Base-by-base conservation (phyloP, 2,113 vertebrate genomes). In the Spilogale gracilis region DNA sequence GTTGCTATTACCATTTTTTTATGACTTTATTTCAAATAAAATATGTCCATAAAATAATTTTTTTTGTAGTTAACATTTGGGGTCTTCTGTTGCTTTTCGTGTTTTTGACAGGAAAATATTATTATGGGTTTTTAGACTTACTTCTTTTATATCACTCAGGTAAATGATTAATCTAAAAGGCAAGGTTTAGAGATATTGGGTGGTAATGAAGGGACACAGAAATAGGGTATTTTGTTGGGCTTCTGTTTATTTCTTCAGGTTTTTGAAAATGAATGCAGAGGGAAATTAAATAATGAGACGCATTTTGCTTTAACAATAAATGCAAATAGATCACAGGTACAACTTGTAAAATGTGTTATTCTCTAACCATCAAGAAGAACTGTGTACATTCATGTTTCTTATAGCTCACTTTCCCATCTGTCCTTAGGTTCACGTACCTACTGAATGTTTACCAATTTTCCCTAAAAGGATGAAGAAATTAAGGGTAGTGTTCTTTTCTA, bases 1-100 rank as follows among this genome's bases (percentile, higher is more conserved):
- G 32, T 85, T 71, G 32, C 4, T 13, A 82, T 86, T 86, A 38
- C 0, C 11, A 58, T 8, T 50, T 87, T 56, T 58, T 50, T 50
- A 2, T 18, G 52, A 43, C 79, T 82, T 74, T 79, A 83, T 52
- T 95, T 97, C 69, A 60, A 91, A 58, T 43, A 73, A 82, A 87
- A 74, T 52, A 56, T 38, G 23, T 65, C 23, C 69, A 52, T 83
- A 50, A 78, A 50, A 27, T 87, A 45, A 30, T 21, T 71, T 14
- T 71, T 14, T 95, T 96, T 83, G 16, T 11, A 84, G 50, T 80
- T 88, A 65, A 86, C 11, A 2, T 84, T 81, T 95, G 45, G 9
- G 11, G 7, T 78, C 6, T 8, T 78, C 38, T 63, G 1, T 52
- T 82, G 1, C 86, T 76, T 76, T 78, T 8, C 50, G 25, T 30